Percentiles rank a stretch among this genome's conserved stretches.
phyloP scores from a whole-genome alignment of 1,140 invertebrate species.

The Onthophagus taurus region DNA sequence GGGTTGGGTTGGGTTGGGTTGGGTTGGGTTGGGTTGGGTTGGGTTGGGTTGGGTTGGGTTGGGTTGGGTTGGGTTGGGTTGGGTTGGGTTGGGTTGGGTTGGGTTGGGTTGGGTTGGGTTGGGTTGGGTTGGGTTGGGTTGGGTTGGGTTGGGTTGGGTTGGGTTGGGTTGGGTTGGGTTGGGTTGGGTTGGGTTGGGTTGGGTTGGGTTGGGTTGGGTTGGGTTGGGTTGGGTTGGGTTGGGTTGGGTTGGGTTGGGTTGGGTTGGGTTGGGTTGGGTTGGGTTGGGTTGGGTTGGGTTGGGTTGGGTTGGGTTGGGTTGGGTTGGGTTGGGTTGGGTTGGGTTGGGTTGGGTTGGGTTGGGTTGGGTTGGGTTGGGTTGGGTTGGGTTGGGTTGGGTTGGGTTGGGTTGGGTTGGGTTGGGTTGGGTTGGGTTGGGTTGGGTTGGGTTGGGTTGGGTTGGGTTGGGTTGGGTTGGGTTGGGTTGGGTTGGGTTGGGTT shows the following conservation, averaged over 20 bases:
- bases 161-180: constrained; percentile 4
- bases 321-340: constrained; percentile 16
- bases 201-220: constrained; percentile 5
- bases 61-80: background rate
- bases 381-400: constrained; percentile 20
- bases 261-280: constrained; percentile 7
- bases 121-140: background rate
- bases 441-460: constrained; percentile 11
- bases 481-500: no score
- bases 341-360: constrained; percentile 19
- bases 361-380: constrained; percentile 17
- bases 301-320: constrained; percentile 8
- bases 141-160: background rate
- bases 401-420: constrained; percentile 20
- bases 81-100: background rate
- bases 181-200: background rate
- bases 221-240: constrained; percentile 8
- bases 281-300: constrained; percentile 8
- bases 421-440: constrained; percentile 14
- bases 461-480: no score
- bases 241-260: constrained; percentile 8
- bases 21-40: background rate
- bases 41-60: background rate
- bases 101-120: background rate
- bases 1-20: no score